Percentiles rank a stretch among this genome's conserved stretches.
Conservation (phyloP, 2,113 vertebrate species). For the Chionomys nivalis region DNA sequence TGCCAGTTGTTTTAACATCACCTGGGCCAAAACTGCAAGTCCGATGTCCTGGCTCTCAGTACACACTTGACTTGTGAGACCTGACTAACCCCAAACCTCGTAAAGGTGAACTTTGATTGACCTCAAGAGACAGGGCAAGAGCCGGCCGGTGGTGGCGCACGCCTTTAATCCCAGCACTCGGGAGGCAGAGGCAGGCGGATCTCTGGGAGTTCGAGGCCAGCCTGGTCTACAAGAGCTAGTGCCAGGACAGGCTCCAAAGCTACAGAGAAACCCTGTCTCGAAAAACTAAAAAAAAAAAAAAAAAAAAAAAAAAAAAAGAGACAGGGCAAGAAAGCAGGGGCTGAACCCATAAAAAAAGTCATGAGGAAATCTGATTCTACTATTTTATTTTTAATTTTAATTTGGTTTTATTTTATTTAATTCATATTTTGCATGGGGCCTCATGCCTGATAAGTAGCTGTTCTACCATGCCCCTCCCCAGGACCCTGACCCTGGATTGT, state of each 20-base stretch:
- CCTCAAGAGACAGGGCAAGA: conserved; percentile 81
- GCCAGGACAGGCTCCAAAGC: too few species aligned
- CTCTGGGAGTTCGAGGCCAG: too few species aligned
- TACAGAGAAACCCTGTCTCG: too few species aligned
- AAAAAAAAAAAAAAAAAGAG: too few species aligned
- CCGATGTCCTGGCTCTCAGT: background rate
- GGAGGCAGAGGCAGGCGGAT: too few species aligned
- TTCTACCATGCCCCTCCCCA: too few species aligned
- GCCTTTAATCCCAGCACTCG: too few species aligned
- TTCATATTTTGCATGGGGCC: background rate
- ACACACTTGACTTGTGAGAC: background rate
- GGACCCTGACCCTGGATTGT: background rate
- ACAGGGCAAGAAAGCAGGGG: conserved; percentile 85
- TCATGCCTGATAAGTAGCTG: background rate
- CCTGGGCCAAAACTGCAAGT: background rate
- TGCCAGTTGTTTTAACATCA: background rate
- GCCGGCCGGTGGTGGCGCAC: too few species aligned
- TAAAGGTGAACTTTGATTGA: background rate
- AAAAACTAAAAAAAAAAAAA: too few species aligned
- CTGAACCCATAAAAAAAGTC: background rate
- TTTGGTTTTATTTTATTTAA: background rate
- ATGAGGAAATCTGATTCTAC: background rate
- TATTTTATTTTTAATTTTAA: background rate
- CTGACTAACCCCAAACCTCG: background rate
- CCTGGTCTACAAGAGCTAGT: too few species aligned